phyloP scores from a whole-genome alignment of 64 coral and sea anemone genomes.

The Acropora yongei region DNA sequence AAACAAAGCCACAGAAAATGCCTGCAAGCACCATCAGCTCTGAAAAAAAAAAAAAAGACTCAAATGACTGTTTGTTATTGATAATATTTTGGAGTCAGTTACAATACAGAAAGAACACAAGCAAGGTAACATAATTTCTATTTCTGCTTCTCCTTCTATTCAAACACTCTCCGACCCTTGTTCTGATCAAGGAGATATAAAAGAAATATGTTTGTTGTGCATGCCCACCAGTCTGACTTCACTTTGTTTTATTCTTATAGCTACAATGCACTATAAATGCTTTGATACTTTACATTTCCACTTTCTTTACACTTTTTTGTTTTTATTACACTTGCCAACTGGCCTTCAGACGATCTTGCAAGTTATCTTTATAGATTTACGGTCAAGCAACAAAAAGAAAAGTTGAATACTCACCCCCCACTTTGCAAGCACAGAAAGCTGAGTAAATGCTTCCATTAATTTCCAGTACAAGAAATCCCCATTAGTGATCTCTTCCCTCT shows the following conservation, averaged over 20 bases:
- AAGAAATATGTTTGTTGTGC: conserved; percentile 1
- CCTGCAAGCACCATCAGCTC: not conserved
- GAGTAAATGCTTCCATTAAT: not conserved
- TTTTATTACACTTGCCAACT: too few relatives aligned
- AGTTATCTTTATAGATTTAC: not conserved
- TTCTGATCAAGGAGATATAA: too few relatives aligned
- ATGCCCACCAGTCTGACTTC: not conserved
- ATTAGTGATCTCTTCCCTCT: conserved; percentile 16
- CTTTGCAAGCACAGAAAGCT: conserved; percentile 40
- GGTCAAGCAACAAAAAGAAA: not conserved
- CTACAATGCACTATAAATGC: too few relatives aligned
- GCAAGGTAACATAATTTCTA: not conserved
- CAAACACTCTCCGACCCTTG: too few relatives aligned
- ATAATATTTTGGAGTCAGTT: too few relatives aligned
- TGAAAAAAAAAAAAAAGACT: not conserved
- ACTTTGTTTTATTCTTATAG: too few relatives aligned
- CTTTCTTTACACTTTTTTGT: too few relatives aligned
- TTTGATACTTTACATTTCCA: too few relatives aligned
- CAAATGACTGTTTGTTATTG: not conserved
- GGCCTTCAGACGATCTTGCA: not conserved
- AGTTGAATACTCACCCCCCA: conserved; percentile 29
- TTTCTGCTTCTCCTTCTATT: too few relatives aligned
- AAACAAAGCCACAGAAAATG: conserved; percentile 3
- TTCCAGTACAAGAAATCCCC: conserved; percentile 22
- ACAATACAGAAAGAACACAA: not conserved